Evolutionary conservation across 2,113 vertebrate species (phyloP), one percentile per base, ranked within the genome.

Genomic region (Neodon shergylaensis): DNA sequence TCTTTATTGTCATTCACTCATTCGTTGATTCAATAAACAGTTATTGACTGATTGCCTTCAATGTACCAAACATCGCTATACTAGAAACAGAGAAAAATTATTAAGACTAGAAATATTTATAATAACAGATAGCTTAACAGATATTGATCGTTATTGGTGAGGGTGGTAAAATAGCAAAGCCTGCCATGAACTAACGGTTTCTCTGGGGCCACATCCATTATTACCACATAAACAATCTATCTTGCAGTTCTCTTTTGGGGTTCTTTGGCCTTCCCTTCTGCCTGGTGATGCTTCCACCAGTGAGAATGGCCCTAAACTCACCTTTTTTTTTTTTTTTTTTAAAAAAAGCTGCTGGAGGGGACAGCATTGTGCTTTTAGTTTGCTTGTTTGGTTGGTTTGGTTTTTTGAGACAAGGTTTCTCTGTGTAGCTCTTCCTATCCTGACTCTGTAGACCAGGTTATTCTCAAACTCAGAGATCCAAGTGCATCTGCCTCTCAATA

Each of bases 41-140:
- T 78, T 78, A 66, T 26, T 79, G 72, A 95, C 44, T 93, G 74
- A 93, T 65, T 91, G 14, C 4, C 33, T 95, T 84, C 81, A 81
- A 42, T 33, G 3, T 88, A 31, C 33, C 22, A 73, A 88, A n/a
- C 7, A 81, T 72, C n/a, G 73, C 52, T 78, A 6, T 83, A 42
- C 66, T 95, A 14, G 49, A 96, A 96, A 92, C 86, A 66, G 17
- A 65, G 70, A 49, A 78, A 14, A 83, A 83, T 49, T 31, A 73
- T 22, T 74, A 92, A 86, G 95, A 22, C 54, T 70, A 33, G 65
- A 72, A 88, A 66, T 77, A 65, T 28, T 2, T 22, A 83, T 72
- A 73, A 44, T 24, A 52, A 52, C 9, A 90, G 26, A 47, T 74
- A 78, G 54, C 12, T 19, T 63, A 88, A 61, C 2, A 72, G 24